Evolutionary conservation across 2,888 invertebrate genomes (phyloP).

Genomic region (Apomyelois bistriatella): DNA sequence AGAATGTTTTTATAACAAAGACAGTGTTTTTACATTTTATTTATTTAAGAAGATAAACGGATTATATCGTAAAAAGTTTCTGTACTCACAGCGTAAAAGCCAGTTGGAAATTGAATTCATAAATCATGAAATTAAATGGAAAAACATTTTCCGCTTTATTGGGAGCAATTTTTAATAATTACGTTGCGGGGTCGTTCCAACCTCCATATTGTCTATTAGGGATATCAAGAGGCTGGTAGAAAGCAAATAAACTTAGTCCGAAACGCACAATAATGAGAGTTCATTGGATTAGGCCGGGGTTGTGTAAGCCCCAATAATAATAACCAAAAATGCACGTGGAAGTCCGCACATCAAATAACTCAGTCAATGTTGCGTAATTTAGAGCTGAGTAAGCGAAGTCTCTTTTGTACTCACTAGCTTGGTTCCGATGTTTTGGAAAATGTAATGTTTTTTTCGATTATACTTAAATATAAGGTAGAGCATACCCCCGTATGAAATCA

Average conservation of each 20-base stretch:
- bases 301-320: conserved; percentile 71
- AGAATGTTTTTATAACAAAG: conserved; percentile 15
- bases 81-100: neutral
- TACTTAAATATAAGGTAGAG: no score
- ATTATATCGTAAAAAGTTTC: neutral
- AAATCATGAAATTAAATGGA: conserved; percentile 34
- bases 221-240: conserved; percentile 59
- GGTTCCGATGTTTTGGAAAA: neutral
- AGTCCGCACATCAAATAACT: conserved; percentile 67
- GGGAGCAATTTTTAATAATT: conserved; percentile 78
- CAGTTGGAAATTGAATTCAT: conserved; percentile 19
- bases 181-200: conserved; percentile 54
- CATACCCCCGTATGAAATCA: no score
- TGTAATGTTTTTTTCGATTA: no score
- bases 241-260: conserved; percentile 71
- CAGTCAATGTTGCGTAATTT: conserved; percentile 74
- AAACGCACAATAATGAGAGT: conserved; percentile 73
- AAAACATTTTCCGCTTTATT: conserved; percentile 56
- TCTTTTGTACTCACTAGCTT: neutral
- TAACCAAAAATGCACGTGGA: conserved; percentile 77
- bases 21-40: conserved; percentile 16
- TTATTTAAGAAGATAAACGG: neutral
- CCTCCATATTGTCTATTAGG: conserved; percentile 54
- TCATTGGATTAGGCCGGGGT: conserved; percentile 73
- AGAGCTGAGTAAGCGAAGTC: conserved; percentile 22